Base-by-base conservation (phyloP, 2,113 vertebrate species). In the Lasiurus cinereus region DNA sequence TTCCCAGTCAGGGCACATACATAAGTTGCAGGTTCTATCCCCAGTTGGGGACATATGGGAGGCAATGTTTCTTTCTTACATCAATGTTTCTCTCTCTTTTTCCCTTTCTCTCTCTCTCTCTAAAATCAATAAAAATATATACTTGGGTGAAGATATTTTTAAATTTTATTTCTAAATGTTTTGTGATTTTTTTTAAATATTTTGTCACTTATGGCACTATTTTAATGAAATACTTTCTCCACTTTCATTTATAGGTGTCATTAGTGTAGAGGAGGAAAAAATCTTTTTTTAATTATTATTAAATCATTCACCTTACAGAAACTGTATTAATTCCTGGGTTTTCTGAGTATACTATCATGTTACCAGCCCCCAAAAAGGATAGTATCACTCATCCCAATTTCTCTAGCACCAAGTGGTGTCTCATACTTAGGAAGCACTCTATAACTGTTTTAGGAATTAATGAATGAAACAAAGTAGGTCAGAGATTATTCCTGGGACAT, bases 311-410 rank as follows among this genome's bases (percentile, higher is more conserved):
- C 48, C 70, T 94, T 77, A 22, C 12, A 90, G 67, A 92, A 92
- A 62, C 33, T 66, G 10, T 48, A 87, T 88, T 94, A 86, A 90
- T 90, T 96, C 79, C 54, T 31, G 18, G 4, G 36, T 54, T 93
- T 92, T 64, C 66, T 88, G 29, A 21, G 14, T 76, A 43, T 77
- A 82, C 19, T 33, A 77, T n/a, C 78, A 54, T 56, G 72, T 82
- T 48, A 77, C 72, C 31, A 85, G 3, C n/a, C 5, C n/a, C 16
- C 6, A 33, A 29, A 18, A 36, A 93, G 91, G 1, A 24, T 13
- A 11, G 15, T 18, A 9, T 87, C 43, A 92, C 43, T 79, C 54
- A 83, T 83, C 31, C 93, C 21, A 73, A 48, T 88, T 88, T 70
- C 39, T 67, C 72, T 54, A 59, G 27, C 19, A 46, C 70, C 33